phyloP scores from a whole-genome alignment of 2,888 invertebrate species.

The Ormyrus pomaceus region DNA sequence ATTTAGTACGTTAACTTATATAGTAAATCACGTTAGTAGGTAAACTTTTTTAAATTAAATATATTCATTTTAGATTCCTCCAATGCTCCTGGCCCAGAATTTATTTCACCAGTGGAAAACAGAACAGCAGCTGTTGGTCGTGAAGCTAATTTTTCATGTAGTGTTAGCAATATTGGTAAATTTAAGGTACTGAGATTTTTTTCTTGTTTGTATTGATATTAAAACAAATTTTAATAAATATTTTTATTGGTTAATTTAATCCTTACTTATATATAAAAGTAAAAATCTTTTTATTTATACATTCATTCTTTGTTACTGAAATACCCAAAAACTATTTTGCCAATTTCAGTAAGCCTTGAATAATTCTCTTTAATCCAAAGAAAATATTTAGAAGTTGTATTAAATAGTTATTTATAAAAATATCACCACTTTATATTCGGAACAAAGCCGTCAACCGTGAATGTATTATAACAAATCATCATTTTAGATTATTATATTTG shows the following conservation, averaged over 20 bases:
- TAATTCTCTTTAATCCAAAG: neutral
- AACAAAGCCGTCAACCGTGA: too few species aligned
- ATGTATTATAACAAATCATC: too few species aligned
- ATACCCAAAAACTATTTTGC: neutral
- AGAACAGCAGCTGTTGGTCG: slow-evolving; percentile 73
- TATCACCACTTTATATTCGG: too few species aligned
- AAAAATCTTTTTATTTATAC: neutral
- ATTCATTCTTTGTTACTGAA: neutral
- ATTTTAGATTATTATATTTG: too few species aligned
- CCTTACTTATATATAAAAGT: neutral
- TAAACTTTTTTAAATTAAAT: too few species aligned
- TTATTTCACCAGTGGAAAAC: slow-evolving; percentile 72
- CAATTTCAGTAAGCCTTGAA: neutral
- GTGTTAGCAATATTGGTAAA: slow-evolving; percentile 73
- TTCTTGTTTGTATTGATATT: neutral
- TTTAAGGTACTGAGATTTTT: slow-evolving; percentile 67
- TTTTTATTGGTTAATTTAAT: neutral
- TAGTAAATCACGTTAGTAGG: too few species aligned
- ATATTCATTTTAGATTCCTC: slow-evolving; percentile 66
- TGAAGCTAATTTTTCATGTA: slow-evolving; percentile 73
- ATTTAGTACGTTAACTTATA: too few species aligned
- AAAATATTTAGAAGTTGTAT: neutral
- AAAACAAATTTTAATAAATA: too few species aligned
- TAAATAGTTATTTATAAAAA: too few species aligned
- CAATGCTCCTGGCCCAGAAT: slow-evolving; percentile 65